Evolutionary conservation across 64 coral and sea anemone genomes (phyloP), one percentile per base, ranked within the genome.

Genomic region (Trachythela sp.): DNA sequence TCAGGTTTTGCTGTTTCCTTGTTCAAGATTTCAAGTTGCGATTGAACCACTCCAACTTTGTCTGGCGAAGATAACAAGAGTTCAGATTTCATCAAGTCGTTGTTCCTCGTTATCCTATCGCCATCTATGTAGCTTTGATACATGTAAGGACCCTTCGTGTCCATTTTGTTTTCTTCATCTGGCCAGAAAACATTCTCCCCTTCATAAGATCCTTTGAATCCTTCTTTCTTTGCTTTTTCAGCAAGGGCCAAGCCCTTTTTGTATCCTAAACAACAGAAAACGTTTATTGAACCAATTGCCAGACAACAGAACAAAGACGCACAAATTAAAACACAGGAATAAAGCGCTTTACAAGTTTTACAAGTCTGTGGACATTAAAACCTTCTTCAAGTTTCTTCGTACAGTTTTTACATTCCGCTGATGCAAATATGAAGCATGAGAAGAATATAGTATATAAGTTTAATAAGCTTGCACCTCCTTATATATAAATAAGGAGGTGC

Each of bases 81-180:
- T 37, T 80, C 75, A 1, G 20, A 31, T n/a, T 31, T 68, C 59
- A 68, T 6, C 59, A 22, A 2, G 18, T n/a, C 20, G 0, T 2
- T 35, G 30, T 80, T 80, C 20, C 11, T 80, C 35, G 13, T 35
- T 17, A 80, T 80, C 75, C 31, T 37, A 38, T 80, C 75, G 8
- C 75, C 75, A 80, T 80, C 75, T 15, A 80, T 80, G 33, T 37
- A 80, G 33, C 75, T 80, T 80, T 80, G 75, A 39, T 80, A 80
- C 20, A 10, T 80, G 10, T 34, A 80, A 6, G 75, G 37, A 37
- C 75, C 75, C 33, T 37, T 80, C 15, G 2, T 22, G 34, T 29
- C 20, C 30, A 30, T 10, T 39, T 35, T 39, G 8, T 36, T 80
- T 37, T 64, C 56, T 5, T 24, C 24, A 26, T 64, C 26, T 64